phyloP scores from a whole-genome alignment of 2,113 vertebrate species.

The Recurvirostra avosetta region DNA sequence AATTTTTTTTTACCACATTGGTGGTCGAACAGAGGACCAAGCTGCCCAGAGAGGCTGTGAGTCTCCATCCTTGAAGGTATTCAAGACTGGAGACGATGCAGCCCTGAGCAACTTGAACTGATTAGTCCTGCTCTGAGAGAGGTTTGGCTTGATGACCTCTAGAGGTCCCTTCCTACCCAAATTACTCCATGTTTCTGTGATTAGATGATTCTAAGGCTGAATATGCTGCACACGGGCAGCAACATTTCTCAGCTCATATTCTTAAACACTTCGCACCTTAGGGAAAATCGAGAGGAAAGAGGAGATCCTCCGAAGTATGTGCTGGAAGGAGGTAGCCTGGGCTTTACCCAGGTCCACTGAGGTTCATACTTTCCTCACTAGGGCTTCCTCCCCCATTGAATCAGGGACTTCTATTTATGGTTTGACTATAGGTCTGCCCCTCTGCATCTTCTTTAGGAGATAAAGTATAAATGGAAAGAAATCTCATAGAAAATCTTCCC shows the following conservation, averaged over 20 bases:
- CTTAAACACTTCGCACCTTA: background rate
- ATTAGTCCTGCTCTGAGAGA: background rate
- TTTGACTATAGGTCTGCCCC: background rate
- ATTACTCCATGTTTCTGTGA: background rate
- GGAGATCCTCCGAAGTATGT: background rate
- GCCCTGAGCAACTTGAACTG: background rate
- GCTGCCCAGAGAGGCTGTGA: background rate
- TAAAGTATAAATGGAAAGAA: background rate
- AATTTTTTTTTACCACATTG: background rate
- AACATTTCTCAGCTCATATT: background rate
- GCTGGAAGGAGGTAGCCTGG: background rate
- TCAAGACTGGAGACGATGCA: background rate
- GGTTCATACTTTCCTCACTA: background rate
- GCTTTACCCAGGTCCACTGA: background rate
- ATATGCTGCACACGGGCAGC: background rate
- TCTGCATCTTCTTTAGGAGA: background rate
- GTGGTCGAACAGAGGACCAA: background rate
- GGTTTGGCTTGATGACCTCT: background rate
- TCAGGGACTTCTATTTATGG: background rate
- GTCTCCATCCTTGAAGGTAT: background rate
- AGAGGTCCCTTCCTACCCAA: background rate
- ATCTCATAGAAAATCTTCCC: background rate
- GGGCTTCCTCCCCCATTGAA: background rate
- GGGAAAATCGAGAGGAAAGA: background rate
- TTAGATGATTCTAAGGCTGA: background rate